A percentile compares a stretch with the other conserved stretches of the same genome.
Conservation (phyloP, 2,888 invertebrate species). For the Buathra laborator region DNA sequence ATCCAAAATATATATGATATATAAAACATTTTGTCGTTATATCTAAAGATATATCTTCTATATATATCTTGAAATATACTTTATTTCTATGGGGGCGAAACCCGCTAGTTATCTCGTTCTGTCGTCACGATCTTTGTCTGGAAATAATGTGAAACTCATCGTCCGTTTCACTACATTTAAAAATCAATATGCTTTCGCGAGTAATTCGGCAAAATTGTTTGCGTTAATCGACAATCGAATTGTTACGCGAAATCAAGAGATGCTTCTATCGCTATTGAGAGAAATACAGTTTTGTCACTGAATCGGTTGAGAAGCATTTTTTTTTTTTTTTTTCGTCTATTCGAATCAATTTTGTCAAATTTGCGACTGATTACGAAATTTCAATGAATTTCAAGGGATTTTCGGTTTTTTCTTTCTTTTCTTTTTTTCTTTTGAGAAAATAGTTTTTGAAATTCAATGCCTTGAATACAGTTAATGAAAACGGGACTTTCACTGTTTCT, state of each 20-base stretch:
- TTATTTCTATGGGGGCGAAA: not conserved
- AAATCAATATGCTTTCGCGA: not conserved
- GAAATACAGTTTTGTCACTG: too few species aligned
- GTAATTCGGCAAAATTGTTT: not conserved
- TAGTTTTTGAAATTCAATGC: constrained; percentile 13
- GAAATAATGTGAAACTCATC: not conserved
- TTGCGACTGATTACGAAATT: not conserved
- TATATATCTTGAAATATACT: too few species aligned
- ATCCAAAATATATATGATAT: not conserved
- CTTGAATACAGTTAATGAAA: constrained; percentile 4
- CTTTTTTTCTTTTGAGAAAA: not conserved
- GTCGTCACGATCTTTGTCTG: not conserved
- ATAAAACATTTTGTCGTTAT: not conserved
- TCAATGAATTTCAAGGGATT: not conserved
- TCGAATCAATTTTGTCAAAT: not conserved
- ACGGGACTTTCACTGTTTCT: constrained; percentile 32
- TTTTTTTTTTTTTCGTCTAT: not conserved
- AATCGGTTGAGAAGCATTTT: not conserved
- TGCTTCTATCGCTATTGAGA: too few species aligned
- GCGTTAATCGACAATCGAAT: not conserved
- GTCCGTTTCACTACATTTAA: not conserved
- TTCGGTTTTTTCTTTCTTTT: not conserved
- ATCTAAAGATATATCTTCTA: too few species aligned
- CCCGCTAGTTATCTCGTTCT: constrained; percentile 18
- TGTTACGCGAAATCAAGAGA: too few species aligned